These are phyloP conservation scores for Vanacampus margaritifer DNA, from an alignment of 2,113 vertebrate genomes.

Conservation along the genomic window DNA sequence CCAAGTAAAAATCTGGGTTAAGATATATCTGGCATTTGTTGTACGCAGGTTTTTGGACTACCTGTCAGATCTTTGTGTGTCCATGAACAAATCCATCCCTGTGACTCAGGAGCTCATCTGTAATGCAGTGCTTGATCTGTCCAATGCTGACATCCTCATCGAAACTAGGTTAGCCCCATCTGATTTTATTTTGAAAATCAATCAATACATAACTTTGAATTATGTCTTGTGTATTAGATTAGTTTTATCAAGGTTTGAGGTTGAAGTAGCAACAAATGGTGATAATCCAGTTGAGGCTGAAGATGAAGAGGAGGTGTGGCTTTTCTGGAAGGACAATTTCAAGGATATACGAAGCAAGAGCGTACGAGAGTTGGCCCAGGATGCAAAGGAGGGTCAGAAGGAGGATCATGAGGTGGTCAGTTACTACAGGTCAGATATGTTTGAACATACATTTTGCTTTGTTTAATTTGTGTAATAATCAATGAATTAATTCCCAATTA, in stretches of 20 bases:
- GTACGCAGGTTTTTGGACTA: constrained; percentile 90
- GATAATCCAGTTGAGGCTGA: constrained; percentile 85
- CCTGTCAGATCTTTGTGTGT: constrained; percentile 95
- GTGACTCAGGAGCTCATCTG: constrained; percentile 98
- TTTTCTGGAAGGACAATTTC: constrained; percentile 92
- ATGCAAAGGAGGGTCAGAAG: constrained; percentile 96
- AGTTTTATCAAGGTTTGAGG: constrained; percentile 92
- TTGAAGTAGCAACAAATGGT: constrained; percentile 77
- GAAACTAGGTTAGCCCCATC: constrained; percentile 87
- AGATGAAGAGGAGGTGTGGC: constrained; percentile 96
- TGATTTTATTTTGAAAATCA: background rate
- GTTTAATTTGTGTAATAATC: background rate
- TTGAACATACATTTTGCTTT: background rate
- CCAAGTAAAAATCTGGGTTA: no score
- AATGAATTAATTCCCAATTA: no score
- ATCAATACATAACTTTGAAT: background rate
- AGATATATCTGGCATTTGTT: background rate
- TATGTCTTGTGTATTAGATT: constrained; percentile 68
- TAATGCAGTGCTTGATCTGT: constrained; percentile 89
- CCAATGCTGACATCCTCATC: constrained; percentile 94
- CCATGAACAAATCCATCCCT: constrained; percentile 97
- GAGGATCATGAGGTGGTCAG: constrained; percentile 93
- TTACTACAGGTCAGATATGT: constrained; percentile 85
- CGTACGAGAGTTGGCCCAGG: constrained; percentile 90
- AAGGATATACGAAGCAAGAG: constrained; percentile 94